A percentile compares a stretch with the other conserved stretches of the same genome.
These are phyloP conservation scores for Latrodectus hesperus DNA, from an alignment of 2,888 invertebrate species.

Conservation along the genomic window DNA sequence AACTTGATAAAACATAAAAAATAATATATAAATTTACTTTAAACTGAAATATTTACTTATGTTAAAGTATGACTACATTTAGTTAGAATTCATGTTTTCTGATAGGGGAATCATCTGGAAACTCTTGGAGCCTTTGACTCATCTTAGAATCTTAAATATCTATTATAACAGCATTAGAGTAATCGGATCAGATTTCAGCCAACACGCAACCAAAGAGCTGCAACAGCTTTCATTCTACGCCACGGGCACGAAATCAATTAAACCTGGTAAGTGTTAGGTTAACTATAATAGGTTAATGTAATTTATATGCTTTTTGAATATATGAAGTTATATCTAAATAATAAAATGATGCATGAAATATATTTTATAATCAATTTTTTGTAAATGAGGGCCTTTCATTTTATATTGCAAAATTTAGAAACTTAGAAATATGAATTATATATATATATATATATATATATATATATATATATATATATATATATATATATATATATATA, in stretches of 20 bases:
- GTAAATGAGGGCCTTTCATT: no score
- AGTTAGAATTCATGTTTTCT: neutral
- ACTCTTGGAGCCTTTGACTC: conserved; percentile 15
- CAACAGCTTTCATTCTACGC: neutral
- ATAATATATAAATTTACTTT: neutral
- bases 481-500: no score
- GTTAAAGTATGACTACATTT: neutral
- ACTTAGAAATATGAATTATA: no score
- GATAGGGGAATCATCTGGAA: conserved; percentile 19
- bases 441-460: no score
- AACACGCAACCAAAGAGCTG: conserved; percentile 3
- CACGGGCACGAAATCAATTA: conserved; percentile 15
- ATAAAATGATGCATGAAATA: no score
- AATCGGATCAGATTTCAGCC: conserved; percentile 20
- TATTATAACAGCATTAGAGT: conserved; percentile 4
- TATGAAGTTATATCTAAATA: no score
- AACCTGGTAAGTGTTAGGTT: neutral
- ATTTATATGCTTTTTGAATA: no score
- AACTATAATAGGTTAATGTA: no score
- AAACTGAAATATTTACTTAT: neutral
- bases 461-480: no score
- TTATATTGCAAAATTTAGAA: no score
- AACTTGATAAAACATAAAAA: neutral
- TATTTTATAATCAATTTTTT: no score
- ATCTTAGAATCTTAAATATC: neutral